Conservation (phyloP, 2,888 invertebrate species). For the Ceriagrion tenellum region DNA sequence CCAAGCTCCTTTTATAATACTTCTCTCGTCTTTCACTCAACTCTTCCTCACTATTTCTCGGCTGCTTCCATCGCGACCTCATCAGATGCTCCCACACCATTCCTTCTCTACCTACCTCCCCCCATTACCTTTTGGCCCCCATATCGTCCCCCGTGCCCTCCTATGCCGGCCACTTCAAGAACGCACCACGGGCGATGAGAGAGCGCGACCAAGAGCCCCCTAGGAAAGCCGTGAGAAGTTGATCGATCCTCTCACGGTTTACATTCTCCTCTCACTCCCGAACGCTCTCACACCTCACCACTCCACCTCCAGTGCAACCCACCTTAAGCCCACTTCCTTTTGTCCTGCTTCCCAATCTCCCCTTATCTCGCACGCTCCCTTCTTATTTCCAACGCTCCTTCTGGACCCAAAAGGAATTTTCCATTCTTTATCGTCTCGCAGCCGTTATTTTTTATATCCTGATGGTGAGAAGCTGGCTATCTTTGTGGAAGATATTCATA, state of each 20-base stretch:
- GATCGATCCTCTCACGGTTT: constrained; percentile 6
- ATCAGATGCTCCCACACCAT: too few species aligned
- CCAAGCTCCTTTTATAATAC: too few species aligned
- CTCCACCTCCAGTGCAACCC: not conserved
- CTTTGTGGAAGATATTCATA: not conserved
- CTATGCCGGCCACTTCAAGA: not conserved
- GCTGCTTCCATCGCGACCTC: too few species aligned
- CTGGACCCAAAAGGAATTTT: not conserved
- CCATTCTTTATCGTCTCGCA: not conserved
- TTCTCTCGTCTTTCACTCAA: too few species aligned
- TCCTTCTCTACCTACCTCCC: not conserved
- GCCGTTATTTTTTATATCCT: not conserved
- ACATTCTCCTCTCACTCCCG: not conserved
- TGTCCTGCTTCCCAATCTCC: not conserved
- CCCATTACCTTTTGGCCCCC: not conserved
- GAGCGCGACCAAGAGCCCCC: not conserved
- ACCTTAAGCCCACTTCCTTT: not conserved
- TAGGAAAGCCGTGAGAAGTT: not conserved
- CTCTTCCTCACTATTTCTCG: too few species aligned
- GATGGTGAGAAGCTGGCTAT: not conserved
- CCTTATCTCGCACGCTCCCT: not conserved
- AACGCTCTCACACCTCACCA: not conserved
- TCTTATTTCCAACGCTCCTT: not conserved
- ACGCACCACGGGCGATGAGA: not conserved
- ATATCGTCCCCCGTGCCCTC: too few species aligned